Evolutionary conservation across 2,797 vertebrate species (phyloP), one percentile per base, ranked within the genome.

Genomic region (Rousettus madagascariensis): DNA sequence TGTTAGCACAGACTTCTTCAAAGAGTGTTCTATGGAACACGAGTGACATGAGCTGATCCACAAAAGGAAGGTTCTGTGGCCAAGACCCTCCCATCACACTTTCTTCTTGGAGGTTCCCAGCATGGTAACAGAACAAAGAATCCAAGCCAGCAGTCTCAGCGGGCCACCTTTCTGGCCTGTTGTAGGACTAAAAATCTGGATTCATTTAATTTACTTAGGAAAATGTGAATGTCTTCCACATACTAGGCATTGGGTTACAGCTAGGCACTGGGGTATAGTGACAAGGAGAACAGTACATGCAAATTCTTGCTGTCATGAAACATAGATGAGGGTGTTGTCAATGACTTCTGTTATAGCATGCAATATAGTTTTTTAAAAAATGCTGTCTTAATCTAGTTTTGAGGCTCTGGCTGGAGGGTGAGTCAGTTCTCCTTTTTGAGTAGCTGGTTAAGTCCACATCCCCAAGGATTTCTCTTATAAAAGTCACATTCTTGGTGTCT

Each of bases 171-270:
- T 91, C 75, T 90, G 59, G 20, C 26, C 69, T 86, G 61, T 36
- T 59, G 71, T 68, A 74, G 57, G 38, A 49, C 3, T 78, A 38
- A 87, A 91, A 94, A 71, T 83, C 41, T 65, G 8, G 33, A 86
- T 86, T 91, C 41, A 94, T 33, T 92, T 24, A 69, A 59, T 95
- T 72, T 82, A 19, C n/a, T 95, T 26, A 85, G 71, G 57, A 84
- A 88, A 92, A 74, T 86, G 15, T 36, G 16, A 92, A 15, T 61
- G 19, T 1, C 38, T 78, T 88, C 19, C 9, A 15, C 22, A 65
- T 30, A 6, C 16, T 57, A 46, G 75, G 24, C 57, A 49, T 46
- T 28, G 24, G 22, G 33, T 17, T 65, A 36, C 4, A 72, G 9
- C 20, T 68, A 46, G 87, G 20, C 68, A 61, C 17, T n/a, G n/a